A percentile compares a stretch with the other conserved stretches of the same genome.
Evolutionary conservation across 2,888 invertebrate genomes (phyloP).

Genomic region (Leptodirus hochenwartii): DNA sequence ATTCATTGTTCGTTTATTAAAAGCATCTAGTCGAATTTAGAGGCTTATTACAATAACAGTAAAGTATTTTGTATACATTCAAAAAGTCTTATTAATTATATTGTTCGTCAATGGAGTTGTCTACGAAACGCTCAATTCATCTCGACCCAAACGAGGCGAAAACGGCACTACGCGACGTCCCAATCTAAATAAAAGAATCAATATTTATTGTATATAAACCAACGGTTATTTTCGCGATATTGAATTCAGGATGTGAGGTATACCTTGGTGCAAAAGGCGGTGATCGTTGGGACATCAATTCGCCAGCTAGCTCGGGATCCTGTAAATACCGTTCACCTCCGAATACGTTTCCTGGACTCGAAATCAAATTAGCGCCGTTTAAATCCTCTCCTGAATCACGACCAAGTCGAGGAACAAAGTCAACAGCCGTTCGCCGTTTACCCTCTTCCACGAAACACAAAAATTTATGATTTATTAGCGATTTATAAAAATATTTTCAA

Average conservation of each 20-base stretch:
- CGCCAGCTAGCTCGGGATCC: slow-evolving; percentile 17
- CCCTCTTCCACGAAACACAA: slow-evolving; percentile 13
- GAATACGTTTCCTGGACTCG: slow-evolving; percentile 6
- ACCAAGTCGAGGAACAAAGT: slow-evolving; percentile 32
- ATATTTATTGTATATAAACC: no score
- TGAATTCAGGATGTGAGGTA: no score
- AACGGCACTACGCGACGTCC: slow-evolving; percentile 11
- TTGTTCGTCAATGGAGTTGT: no score
- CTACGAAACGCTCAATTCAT: no score
- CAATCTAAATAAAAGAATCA: no score
- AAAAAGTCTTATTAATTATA: no score
- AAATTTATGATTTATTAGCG: slow-evolving; percentile 5
- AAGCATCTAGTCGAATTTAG: no score
- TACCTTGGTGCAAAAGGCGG: slow-evolving; percentile 31
- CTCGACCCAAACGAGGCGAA: slow-evolving; percentile 11
- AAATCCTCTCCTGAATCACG: slow-evolving; percentile 25
- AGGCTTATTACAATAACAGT: no score
- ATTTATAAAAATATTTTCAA: neutral
- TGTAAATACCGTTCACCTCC: slow-evolving; percentile 16
- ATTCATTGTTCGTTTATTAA: no score
- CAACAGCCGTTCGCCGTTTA: slow-evolving; percentile 21
- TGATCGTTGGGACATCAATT: slow-evolving; percentile 23
- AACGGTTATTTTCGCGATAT: no score
- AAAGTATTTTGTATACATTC: no score
- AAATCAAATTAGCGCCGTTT: slow-evolving; percentile 12